Percentiles rank a stretch among this genome's conserved stretches.
Conservation (phyloP, 2,797 vertebrate species). For the Capromys pilorides region DNA sequence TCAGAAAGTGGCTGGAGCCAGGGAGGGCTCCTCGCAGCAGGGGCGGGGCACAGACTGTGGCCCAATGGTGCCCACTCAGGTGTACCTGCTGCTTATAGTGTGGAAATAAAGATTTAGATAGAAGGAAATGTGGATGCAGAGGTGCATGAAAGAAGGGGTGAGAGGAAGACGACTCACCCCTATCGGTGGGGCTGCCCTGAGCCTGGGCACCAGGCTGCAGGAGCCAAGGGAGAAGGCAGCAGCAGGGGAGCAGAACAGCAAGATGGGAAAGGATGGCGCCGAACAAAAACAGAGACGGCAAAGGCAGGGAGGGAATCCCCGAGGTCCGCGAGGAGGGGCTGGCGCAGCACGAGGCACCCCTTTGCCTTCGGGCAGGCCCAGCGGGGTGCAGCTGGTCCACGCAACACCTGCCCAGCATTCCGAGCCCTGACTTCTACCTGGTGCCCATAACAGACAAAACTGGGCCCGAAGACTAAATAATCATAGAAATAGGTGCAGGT, state of each 20-base stretch:
- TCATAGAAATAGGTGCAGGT: background rate
- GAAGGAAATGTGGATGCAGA: background rate
- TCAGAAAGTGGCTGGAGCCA: background rate
- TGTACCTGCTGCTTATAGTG: conserved; percentile 1
- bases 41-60: background rate
- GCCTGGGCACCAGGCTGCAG: background rate
- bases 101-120: background rate
- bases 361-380: background rate
- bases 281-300: background rate
- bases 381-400: background rate
- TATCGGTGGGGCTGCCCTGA: background rate
- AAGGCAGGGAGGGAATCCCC: background rate
- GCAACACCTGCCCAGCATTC: too few relatives aligned
- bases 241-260: background rate
- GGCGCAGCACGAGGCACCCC: background rate
- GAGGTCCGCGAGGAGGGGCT: background rate
- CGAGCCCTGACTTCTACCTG: background rate
- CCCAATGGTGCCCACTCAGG: conserved; percentile 7
- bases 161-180: background rate
- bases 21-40: background rate
- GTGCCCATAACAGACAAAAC: background rate
- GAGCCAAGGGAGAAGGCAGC: background rate
- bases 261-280: background rate
- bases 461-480: background rate
- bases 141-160: background rate